Percentiles rank a stretch among this genome's conserved stretches.
These are phyloP conservation scores for Thryonomys swinderianus DNA, from an alignment of 2,113 vertebrate genomes.

Conservation along the genomic window DNA sequence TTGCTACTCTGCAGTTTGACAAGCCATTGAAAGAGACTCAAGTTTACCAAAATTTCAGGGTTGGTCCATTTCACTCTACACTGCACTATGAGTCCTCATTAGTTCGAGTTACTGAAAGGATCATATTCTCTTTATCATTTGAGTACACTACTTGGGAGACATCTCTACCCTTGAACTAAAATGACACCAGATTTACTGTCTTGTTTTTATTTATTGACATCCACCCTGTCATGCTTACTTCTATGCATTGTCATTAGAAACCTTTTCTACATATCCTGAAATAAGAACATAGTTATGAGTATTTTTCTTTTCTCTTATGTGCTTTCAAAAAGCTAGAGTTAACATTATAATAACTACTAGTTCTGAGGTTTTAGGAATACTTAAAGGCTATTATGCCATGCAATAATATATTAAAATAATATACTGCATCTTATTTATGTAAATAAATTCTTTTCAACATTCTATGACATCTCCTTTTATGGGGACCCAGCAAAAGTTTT, in stretches of 20 bases:
- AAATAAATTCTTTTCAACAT: not conserved
- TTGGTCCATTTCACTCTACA: not conserved
- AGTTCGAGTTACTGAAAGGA: not conserved
- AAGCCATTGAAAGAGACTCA: not conserved
- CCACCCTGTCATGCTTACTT: not conserved
- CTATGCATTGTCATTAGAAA: not conserved
- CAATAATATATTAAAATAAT: not conserved
- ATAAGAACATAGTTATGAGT: not conserved
- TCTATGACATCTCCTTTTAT: not conserved
- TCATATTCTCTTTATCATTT: not conserved
- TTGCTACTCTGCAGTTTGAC: not conserved
- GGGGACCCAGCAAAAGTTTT: not conserved
- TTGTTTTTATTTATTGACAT: not conserved
- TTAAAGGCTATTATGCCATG: not conserved
- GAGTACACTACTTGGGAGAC: not conserved
- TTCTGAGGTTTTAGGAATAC: not conserved
- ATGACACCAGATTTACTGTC: not conserved
- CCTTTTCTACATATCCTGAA: not conserved
- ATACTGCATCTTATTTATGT: conserved; percentile 39
- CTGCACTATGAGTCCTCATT: not conserved
- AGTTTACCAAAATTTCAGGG: not conserved
- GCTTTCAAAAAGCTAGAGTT: not conserved
- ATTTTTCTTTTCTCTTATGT: not conserved
- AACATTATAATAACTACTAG: not conserved
- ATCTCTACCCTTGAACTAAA: not conserved